Base-by-base conservation (phyloP, 2,797 vertebrate genomes). In the Lycodopsis pacificus region DNA sequence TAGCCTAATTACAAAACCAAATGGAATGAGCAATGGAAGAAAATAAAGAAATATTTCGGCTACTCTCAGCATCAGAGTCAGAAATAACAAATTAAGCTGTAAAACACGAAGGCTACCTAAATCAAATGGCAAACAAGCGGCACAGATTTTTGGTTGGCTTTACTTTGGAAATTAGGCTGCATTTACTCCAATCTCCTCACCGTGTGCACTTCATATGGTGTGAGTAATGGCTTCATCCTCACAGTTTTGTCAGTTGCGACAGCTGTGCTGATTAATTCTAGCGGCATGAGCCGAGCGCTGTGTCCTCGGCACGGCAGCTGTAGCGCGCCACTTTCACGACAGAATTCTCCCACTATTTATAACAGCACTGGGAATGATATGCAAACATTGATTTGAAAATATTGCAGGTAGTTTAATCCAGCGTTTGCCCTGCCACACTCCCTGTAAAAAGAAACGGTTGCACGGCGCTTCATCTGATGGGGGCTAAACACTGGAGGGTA, bases 221-320 rank as follows among this genome's bases (percentile, higher is more conserved):
- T 65, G 79, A 87, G 65, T 71, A 82, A 89, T 87, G 64, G 66
- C 72, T 77, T 82, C 72, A 67, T 73, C 79, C 66, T 38, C 77
- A 84, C 40, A 76, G 25, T 44, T 44, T 27, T 71, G 73, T 74
- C 73, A 73, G 72, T 32, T 57, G 51, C 54, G 40, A 76, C 87
- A 88, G 85, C 86, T 86, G 85, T 63, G 87, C 79, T 81, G 79
- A 82, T 77, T 87, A 71, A 86, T 83, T 82, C 78, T 5, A 65
- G 76, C 42, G 30, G 63, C 73, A 65, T 17, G 64, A 84, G 65
- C 80, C 3, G 67, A 71, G 68, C 34, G 34, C 68, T 57, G 36
- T 77, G 76, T 79, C 73, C 66, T 54, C 27, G 3, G 20, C 65
- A 65, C 71, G 49, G 75, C 84, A 82, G 84, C 83, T 77, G 71